Evolutionary conservation across 2,113 vertebrate species (phyloP).

Genomic region (Hemiscyllium ocellatum): DNA sequence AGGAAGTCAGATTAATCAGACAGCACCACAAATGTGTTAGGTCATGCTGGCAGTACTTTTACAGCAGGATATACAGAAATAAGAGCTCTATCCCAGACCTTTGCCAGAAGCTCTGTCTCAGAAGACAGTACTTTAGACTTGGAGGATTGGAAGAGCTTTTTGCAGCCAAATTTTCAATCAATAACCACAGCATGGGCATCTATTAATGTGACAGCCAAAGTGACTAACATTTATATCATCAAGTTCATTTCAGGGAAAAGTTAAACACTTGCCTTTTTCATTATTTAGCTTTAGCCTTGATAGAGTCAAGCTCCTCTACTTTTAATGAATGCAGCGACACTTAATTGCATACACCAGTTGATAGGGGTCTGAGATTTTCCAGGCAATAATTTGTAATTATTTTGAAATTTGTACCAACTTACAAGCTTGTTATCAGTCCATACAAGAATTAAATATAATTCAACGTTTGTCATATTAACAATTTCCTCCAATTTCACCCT

Average conservation of each 20-base stretch:
- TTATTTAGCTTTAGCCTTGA: neutral
- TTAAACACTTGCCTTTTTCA: no score
- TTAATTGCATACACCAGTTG: neutral
- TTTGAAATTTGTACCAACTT: neutral
- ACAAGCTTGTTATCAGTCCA: neutral
- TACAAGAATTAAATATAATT: neutral
- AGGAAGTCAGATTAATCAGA: slow-evolving; percentile 16
- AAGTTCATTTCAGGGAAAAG: neutral
- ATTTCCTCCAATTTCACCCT: neutral
- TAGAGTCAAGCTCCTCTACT: neutral
- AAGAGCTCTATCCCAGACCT: neutral
- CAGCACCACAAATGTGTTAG: neutral
- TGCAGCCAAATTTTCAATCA: neutral
- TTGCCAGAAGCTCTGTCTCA: neutral
- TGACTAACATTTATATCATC: neutral
- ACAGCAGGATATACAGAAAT: neutral
- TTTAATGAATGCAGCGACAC: neutral
- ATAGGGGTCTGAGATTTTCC: neutral
- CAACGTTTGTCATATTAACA: neutral
- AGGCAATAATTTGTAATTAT: neutral
- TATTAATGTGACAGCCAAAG: neutral
- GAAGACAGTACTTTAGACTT: neutral
- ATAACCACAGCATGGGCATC: neutral
- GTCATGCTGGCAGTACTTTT: neutral
- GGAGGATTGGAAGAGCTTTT: neutral